Percentiles rank a stretch among this genome's conserved stretches.
Evolutionary conservation across 1,140 invertebrate genomes (phyloP).

Genomic region (Cydia amplana): DNA sequence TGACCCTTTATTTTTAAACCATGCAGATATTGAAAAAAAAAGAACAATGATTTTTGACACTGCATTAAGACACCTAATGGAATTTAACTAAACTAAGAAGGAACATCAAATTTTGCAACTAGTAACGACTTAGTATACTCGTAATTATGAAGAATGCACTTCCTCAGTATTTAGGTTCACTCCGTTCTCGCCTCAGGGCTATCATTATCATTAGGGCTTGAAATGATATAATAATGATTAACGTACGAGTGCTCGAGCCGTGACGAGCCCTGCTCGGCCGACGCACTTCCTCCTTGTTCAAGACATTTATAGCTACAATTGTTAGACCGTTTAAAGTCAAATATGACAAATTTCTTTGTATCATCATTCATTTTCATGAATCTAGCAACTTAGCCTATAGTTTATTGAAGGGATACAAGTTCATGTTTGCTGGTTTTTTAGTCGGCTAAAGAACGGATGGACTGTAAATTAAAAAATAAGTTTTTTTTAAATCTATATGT

Average conservation of each 20-base stretch:
- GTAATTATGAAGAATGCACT: conserved; percentile 9
- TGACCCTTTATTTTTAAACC: too few species aligned
- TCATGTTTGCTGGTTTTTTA: too few species aligned
- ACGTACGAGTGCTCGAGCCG: conserved; percentile 14
- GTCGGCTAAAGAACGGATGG: too few species aligned
- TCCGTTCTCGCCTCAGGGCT: conserved; percentile 7
- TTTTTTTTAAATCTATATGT: too few species aligned
- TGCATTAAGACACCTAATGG: neutral
- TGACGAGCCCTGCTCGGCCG: conserved; percentile 14
- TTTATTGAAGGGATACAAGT: neutral
- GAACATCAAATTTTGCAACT: neutral
- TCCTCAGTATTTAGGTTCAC: conserved; percentile 12
- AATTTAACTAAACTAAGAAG: neutral
- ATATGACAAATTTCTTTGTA: neutral
- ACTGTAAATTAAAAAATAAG: too few species aligned
- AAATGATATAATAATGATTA: conserved; percentile 33
- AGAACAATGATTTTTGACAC: too few species aligned
- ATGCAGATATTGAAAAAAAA: too few species aligned
- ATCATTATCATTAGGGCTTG: conserved; percentile 20
- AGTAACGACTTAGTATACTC: neutral
- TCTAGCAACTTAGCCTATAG: neutral
- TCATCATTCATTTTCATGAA: neutral
- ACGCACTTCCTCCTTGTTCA: neutral
- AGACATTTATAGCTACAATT: neutral
- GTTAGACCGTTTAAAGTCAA: neutral